These are phyloP conservation scores for Alcis repandata DNA, from an alignment of 2,888 invertebrate genomes.

Conservation along the genomic window DNA sequence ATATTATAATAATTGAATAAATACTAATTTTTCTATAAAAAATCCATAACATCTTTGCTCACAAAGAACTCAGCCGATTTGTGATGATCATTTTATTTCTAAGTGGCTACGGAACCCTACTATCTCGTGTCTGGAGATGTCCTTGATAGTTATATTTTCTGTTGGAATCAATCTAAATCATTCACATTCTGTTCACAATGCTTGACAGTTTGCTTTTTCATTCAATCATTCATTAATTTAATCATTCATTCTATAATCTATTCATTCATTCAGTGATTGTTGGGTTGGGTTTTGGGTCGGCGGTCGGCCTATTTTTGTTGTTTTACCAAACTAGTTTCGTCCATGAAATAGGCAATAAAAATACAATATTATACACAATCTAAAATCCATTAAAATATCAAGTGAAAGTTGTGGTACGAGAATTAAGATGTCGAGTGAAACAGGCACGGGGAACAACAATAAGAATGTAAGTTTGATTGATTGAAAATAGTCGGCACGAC, in stretches of 20 bases:
- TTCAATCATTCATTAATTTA: conserved; percentile 15
- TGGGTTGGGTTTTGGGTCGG: conserved; percentile 40
- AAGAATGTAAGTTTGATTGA: conserved; percentile 82
- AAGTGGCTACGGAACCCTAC: too few species aligned
- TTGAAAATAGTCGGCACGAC: conserved; percentile 5
- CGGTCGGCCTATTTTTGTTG: conserved; percentile 41
- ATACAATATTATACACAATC: neutral
- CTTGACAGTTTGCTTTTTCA: too few species aligned
- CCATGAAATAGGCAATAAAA: conserved; percentile 17
- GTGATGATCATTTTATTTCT: too few species aligned
- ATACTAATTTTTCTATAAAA: too few species aligned
- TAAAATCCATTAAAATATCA: conserved; percentile 26
- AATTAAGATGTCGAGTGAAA: conserved; percentile 86
- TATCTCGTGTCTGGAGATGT: too few species aligned
- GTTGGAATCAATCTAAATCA: too few species aligned
- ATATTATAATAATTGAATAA: too few species aligned
- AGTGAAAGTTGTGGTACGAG: conserved; percentile 33
- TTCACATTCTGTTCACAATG: too few species aligned
- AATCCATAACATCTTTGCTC: too few species aligned
- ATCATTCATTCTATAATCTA: conserved; percentile 24
- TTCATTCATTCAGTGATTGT: conserved; percentile 27
- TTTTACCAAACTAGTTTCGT: conserved; percentile 24
- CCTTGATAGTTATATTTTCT: too few species aligned
- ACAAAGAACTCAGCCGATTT: too few species aligned
- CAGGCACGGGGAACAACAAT: conserved; percentile 64